phyloP scores from a whole-genome alignment of 2,888 invertebrate genomes.

The Agrotis ipsilon region DNA sequence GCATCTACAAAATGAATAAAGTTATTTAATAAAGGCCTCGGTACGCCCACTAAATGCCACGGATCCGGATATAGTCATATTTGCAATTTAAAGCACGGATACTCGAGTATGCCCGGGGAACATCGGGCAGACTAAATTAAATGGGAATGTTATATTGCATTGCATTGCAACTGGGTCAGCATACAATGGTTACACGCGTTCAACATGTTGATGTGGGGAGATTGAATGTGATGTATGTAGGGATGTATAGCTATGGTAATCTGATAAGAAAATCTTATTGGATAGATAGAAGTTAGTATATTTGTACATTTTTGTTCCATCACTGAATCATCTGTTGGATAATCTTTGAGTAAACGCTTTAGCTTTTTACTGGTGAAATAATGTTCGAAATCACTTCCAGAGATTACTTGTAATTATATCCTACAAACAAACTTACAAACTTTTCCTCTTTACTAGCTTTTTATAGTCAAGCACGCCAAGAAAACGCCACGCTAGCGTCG shows the following conservation, averaged over 20 bases:
- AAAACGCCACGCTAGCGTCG: no score
- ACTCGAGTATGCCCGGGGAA: slow-evolving; percentile 9
- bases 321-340: no score
- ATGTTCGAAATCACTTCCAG: no score
- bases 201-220: not conserved
- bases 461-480: no score
- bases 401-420: no score
- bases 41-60: slow-evolving; percentile 18
- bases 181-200: slow-evolving; percentile 2
- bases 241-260: not conserved
- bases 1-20: slow-evolving; percentile 36
- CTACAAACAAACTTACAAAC: no score
- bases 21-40: slow-evolving; percentile 32
- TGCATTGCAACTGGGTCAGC: slow-evolving; percentile 45
- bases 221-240: slow-evolving; percentile 12
- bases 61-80: slow-evolving; percentile 32
- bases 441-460: no score
- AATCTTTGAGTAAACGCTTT: no score
- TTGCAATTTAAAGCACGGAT: slow-evolving; percentile 34
- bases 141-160: slow-evolving; percentile 38
- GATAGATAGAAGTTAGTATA: no score
- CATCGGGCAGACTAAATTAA: slow-evolving; percentile 40
- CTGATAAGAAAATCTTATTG: not conserved
- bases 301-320: no score
- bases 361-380: no score